A percentile compares a stretch with the other conserved stretches of the same genome.
Evolutionary conservation across 2,888 invertebrate genomes (phyloP).

Genomic region (Chalcosyrphus nemorum): DNA sequence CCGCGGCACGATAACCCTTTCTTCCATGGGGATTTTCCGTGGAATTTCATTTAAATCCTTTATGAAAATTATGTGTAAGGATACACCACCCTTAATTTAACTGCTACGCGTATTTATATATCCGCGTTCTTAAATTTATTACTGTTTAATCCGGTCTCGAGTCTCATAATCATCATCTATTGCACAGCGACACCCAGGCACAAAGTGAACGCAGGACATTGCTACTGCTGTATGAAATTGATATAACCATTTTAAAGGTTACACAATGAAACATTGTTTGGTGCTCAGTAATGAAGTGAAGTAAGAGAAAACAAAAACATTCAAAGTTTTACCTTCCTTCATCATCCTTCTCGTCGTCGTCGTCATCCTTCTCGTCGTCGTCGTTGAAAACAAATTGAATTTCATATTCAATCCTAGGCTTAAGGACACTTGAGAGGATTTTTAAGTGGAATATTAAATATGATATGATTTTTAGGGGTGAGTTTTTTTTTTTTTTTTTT

Average conservation of each 20-base stretch:
- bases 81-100: neutral
- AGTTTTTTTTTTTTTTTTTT: too few relatives aligned
- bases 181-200: neutral
- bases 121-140: constrained; percentile 51
- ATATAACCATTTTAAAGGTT: constrained; percentile 64
- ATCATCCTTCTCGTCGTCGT: neutral
- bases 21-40: neutral
- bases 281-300: constrained; percentile 43
- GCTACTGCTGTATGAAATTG: constrained; percentile 42
- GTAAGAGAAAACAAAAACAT: constrained; percentile 50
- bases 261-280: constrained; percentile 60
- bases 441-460: constrained; percentile 71
- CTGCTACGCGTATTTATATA: constrained; percentile 3
- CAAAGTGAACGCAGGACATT: neutral
- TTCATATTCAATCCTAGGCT: constrained; percentile 52
- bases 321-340: constrained; percentile 35
- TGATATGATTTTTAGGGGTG: constrained; percentile 48
- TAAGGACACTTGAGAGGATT: constrained; percentile 66
- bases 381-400: constrained; percentile 57
- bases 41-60: constrained; percentile 19
- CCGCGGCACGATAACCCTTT: neutral
- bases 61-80: neutral
- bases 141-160: constrained; percentile 57
- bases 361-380: neutral
- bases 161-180: constrained; percentile 22